Base-by-base conservation (phyloP, 1,140 invertebrate species). In the Tetramorium alpestre region DNA sequence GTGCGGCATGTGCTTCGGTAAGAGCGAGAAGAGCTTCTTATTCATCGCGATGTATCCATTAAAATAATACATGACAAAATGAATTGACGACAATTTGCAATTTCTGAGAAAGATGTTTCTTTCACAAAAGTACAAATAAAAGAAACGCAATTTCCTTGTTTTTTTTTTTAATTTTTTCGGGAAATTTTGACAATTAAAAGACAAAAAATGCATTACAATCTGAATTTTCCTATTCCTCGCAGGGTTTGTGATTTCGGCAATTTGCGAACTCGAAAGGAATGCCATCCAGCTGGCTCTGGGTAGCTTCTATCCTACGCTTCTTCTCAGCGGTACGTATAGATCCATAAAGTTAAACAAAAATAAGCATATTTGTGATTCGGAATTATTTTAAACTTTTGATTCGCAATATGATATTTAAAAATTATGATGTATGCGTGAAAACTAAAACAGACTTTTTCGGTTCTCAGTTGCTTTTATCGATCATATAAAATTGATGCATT, bases 201-300 rank as follows among this genome's bases (percentile, higher is more conserved):
- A 22, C 16, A 25, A 62, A 62, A 69, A 0, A 56, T n/a, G 8
- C 28, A 0, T 56, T 54, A 41, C 38, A 28, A 54, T 41, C 8
- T 5, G 11, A 8, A 72, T 54, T 25, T 62, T 87, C 33, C 25
- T 72, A 77, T 6, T 86, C 85, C 62, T 92, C 93, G 3, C 85
- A 96, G 97, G 97, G 70, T 98, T 99, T 94, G 97, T 99, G n/a
- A 99, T 99, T 90, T 99, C 98, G 7, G 97, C 98, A 11, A 96
- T 99, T 44, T 99, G 98, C 95, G 98, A 99, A 92, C 96, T 98
- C 86, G 98, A 99, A 95, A 97, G 98, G 85, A 99, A 99, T 94
- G 99, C 99, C 18, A 99, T 99, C 90, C 98, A 99, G 95, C 94
- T 99, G 76, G 98, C 99, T 4, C 96, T 99, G 13, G 99, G 99